These are phyloP conservation scores for Chironomus riparius DNA, from an alignment of 2,888 invertebrate species.

Conservation along the genomic window DNA sequence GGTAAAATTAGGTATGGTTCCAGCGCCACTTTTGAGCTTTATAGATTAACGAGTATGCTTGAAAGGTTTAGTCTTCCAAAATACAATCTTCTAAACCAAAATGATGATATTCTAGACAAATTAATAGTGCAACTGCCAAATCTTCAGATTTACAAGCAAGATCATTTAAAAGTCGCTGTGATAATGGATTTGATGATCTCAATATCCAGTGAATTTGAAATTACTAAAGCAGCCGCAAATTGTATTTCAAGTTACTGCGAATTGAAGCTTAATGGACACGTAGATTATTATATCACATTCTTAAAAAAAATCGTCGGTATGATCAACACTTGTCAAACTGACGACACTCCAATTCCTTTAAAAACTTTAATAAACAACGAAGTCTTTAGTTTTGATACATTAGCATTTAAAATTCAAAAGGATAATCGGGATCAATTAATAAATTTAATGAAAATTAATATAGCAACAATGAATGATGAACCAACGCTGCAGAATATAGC, in stretches of 20 bases:
- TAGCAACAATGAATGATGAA: slow-evolving; percentile 28
- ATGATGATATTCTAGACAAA: slow-evolving; percentile 34
- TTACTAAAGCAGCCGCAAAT: slow-evolving; percentile 34
- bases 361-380: neutral
- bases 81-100: slow-evolving; percentile 33
- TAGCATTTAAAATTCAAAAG: neutral
- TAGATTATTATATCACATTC: slow-evolving; percentile 35
- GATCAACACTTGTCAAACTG: slow-evolving; percentile 24
- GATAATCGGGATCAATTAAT: neutral
- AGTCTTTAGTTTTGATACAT: neutral
- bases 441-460: slow-evolving; percentile 28
- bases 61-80: slow-evolving; percentile 47
- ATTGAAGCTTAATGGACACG: neutral
- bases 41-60: slow-evolving; percentile 50
- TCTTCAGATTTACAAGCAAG: slow-evolving; percentile 36
- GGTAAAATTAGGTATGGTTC: slow-evolving; percentile 48
- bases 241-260: too few relatives aligned
- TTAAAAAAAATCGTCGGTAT: slow-evolving; percentile 28
- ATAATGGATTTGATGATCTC: slow-evolving; percentile 39
- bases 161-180: slow-evolving; percentile 35
- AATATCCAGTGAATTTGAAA: slow-evolving; percentile 38
- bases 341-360: neutral
- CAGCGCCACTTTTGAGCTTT: slow-evolving; percentile 49
- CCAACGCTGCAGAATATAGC: slow-evolving; percentile 35
- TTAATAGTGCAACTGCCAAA: slow-evolving; percentile 35